These are phyloP conservation scores for Cephus spinipes DNA, from an alignment of 2,888 invertebrate species.

Conservation along the genomic window DNA sequence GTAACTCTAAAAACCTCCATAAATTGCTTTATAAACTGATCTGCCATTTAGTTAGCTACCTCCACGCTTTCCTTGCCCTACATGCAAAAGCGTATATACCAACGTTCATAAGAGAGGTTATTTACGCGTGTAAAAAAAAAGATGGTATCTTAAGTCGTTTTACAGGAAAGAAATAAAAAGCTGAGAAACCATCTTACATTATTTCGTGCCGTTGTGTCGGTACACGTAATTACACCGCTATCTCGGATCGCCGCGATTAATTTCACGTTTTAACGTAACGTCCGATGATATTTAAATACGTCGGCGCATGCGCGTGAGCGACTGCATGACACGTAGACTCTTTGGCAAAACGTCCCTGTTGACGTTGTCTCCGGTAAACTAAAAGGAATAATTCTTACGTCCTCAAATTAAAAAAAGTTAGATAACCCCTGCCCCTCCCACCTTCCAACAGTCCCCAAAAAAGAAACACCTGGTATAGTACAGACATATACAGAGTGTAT, in stretches of 20 bases:
- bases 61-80: neutral
- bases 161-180: conserved; percentile 16
- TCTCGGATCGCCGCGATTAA: conserved; percentile 56
- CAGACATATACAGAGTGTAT: too few relatives aligned
- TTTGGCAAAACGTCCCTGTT: neutral
- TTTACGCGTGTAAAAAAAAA: conserved; percentile 12
- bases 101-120: neutral
- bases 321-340: neutral
- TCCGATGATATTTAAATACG: conserved; percentile 22
- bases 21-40: neutral
- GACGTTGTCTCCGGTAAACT: neutral
- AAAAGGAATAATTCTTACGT: neutral
- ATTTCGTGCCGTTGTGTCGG: conserved; percentile 1
- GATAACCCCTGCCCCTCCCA: neutral
- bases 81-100: neutral
- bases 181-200: conserved; percentile 1
- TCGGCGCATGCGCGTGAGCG: conserved; percentile 17
- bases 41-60: neutral
- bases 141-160: conserved; percentile 31
- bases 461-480: too few relatives aligned
- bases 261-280: conserved; percentile 50
- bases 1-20: neutral
- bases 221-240: conserved; percentile 51
- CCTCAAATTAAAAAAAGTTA: neutral
- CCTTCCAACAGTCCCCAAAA: neutral